Base-by-base conservation (phyloP, 2,797 vertebrate genomes). In the Bradypodion pumilum region DNA sequence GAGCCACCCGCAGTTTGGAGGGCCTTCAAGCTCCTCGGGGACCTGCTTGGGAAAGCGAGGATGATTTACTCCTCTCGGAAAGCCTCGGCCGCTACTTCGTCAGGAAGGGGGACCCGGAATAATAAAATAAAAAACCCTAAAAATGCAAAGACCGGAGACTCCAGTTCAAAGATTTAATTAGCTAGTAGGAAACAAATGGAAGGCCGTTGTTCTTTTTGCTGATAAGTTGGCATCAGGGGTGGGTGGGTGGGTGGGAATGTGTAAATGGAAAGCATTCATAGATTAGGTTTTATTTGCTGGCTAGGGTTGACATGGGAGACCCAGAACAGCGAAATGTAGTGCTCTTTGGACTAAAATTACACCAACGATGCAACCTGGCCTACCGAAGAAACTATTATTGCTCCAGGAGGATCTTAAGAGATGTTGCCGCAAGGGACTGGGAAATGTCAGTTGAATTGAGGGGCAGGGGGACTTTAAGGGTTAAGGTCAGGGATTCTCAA, bases 1-100 rank as follows among this genome's bases (percentile, higher is more conserved):
- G 86, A 80, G 86, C 88, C 87, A 89, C 10, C 8, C 4, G 91
- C 88, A 1, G 74, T 74, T 83, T 89, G 72, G 82, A 86, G 91
- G 87, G 65, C 89, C 86, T 82, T 91, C 86, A 86, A 83, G 85
- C 91, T 94, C 92, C 93, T 93, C 84, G 81, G 90, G 90, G 86
- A 90, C 46, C 65, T 52, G 84, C 86, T 90, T 93, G 62, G 37
- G 19, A n/a, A 66, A 60, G n/a, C 60, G 0, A 42, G 69, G 19
- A 4, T 2, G 74, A 25, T 66, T 19, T 13, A 4, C 19, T 52
- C 27, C 12, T 3, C 62, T 68, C 4, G 49, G 42, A 83, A 83
- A 63, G 23, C 15, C 29, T 10, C 1, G 15, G n/a, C n/a, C 32
- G 10, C 5, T 9, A 25, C 46, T 63, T 60, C 63, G 80, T 74